Base-by-base conservation (phyloP, 2,797 vertebrate species). In the Bufotes viridis region DNA sequence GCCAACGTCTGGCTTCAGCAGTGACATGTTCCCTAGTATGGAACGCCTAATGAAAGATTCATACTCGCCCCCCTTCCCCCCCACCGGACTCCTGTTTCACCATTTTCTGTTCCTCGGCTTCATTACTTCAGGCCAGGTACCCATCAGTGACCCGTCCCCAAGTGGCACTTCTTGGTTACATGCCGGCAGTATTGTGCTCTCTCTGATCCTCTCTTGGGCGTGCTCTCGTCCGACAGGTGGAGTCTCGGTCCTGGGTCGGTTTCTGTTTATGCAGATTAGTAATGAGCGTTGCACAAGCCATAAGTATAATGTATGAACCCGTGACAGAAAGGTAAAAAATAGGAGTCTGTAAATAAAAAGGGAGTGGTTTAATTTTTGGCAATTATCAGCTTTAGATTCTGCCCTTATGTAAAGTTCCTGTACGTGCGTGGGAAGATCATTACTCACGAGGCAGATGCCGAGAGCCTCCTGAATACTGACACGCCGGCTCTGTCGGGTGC, bases 341-440 rank as follows among this genome's bases (percentile, higher is more conserved):
- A 78, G 75, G 11, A 3, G 18, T 1, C 82, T 72, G 26, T 72
- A 72, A 84, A 84, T 74, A 84, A 74, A 72, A 29, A 76, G 82
- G 70, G 53, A 61, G 26, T n/a, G 70, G 65, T 61, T 51, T 18
- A 20, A 61, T 76, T 84, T 78, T 84, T 76, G 22, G 34, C 57
- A 75, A 87, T 87, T 82, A 82, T 75, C 69, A 42, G 86, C 86
- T 82, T 86, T 87, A 15, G 57, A 13, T n/a, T 81, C 60, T 53
- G 20, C 75, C 13, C 61, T 42, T 53, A 63, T 34, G 75, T 85
- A 67, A 60, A 82, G 61, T 82, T 82, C 51, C 81, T 55, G 81
- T 82, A 3, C 34, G 12, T 57, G 63, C 65, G 65, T 82, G 81
- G 81, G 81, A 82, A 78, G 75, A 24, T 51, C 15, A 42, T 42